Conservation (phyloP, 1,140 invertebrate genomes). For the Formica exsecta region DNA sequence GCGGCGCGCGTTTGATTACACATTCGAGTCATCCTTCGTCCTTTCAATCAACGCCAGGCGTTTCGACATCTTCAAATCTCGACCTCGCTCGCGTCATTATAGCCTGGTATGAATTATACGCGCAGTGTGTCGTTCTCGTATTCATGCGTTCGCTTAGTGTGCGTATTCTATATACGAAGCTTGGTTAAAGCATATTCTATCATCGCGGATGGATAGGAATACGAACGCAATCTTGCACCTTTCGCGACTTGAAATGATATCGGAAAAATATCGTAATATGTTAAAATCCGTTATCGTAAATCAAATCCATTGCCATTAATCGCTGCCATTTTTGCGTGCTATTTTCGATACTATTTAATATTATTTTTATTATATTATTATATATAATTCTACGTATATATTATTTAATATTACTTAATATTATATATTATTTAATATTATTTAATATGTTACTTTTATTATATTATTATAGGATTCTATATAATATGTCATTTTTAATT, state of each 20-base stretch:
- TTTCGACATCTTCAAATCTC: slow-evolving; percentile 58
- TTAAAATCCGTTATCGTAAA: slow-evolving; percentile 2
- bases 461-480: not conserved
- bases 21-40: slow-evolving; percentile 75
- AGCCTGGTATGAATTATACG: slow-evolving; percentile 46
- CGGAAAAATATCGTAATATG: not conserved
- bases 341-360: not conserved
- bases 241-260: not conserved
- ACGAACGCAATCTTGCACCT: slow-evolving; percentile 5
- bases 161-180: not conserved
- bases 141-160: not conserved
- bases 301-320: not conserved
- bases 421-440: too few species aligned
- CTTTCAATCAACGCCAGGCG: slow-evolving; percentile 68
- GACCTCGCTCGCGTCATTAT: slow-evolving; percentile 50
- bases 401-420: too few species aligned
- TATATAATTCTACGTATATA: too few species aligned
- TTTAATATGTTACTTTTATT: too few species aligned
- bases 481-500: not conserved
- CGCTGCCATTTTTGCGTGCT: not conserved
- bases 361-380: not conserved
- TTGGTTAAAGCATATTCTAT: slow-evolving; percentile 31
- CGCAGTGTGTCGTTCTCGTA: not conserved
- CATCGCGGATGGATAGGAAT: not conserved
- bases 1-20: slow-evolving; percentile 68